Conservation (phyloP, 1,140 invertebrate species). For the Heliconius congener region DNA sequence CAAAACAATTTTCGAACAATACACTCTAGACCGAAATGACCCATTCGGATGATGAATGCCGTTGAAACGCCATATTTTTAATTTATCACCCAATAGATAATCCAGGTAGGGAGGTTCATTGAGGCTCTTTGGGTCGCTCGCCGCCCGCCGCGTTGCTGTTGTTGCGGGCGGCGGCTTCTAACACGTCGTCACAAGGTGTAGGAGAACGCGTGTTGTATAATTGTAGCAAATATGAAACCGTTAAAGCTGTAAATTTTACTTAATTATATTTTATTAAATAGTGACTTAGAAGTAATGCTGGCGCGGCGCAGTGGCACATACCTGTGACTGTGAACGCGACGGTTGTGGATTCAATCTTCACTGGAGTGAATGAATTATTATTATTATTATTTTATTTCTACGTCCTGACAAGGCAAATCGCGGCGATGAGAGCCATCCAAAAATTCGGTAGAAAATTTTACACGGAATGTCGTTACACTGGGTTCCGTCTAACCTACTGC, state of each 20-base stretch:
- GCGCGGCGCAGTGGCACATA: too few species aligned
- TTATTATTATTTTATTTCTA: too few species aligned
- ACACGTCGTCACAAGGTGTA: constrained; percentile 30
- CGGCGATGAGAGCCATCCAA: too few species aligned
- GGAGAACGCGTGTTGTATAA: constrained; percentile 7
- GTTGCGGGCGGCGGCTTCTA: constrained; percentile 44
- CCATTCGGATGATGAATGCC: constrained; percentile 73
- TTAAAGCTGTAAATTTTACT: background rate
- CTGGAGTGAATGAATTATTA: too few species aligned
- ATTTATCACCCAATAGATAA: constrained; percentile 77
- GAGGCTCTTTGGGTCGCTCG: constrained; percentile 54
- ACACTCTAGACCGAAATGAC: constrained; percentile 51
- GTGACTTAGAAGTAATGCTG: background rate
- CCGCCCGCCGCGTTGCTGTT: constrained; percentile 60
- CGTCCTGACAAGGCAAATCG: too few species aligned
- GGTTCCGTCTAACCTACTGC: too few species aligned
- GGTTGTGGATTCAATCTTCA: too few species aligned
- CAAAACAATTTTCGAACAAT: constrained; percentile 56
- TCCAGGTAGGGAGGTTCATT: constrained; percentile 78
- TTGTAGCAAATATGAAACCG: background rate
- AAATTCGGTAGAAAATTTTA: too few species aligned
- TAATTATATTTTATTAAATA: background rate
- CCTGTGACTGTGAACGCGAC: too few species aligned
- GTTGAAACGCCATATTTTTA: constrained; percentile 74
- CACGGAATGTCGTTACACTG: too few species aligned